Evolutionary conservation across 2,797 vertebrate species (phyloP).

Genomic region (Tokudaia muenninki): DNA sequence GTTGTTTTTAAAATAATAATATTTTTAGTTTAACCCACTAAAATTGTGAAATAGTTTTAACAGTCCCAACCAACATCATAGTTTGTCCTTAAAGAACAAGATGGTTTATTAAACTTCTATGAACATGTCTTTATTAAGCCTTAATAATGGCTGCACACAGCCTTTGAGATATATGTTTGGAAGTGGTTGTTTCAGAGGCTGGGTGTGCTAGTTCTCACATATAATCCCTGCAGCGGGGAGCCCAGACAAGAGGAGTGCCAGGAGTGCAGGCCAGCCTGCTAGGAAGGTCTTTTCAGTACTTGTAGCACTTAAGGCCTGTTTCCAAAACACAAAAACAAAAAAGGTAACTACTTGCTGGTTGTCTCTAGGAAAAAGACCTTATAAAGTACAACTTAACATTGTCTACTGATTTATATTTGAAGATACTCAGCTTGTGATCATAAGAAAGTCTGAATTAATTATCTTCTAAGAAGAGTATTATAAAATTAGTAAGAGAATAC

Average conservation of each 20-base stretch:
- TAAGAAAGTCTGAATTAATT: constrained; percentile 39
- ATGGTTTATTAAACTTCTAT: constrained; percentile 47
- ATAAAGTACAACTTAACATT: constrained; percentile 33
- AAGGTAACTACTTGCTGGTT: constrained; percentile 40
- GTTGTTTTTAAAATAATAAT: constrained; percentile 24
- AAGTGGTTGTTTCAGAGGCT: constrained; percentile 2
- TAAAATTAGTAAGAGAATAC: constrained; percentile 31
- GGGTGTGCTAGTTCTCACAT: background rate
- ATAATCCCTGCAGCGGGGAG: background rate
- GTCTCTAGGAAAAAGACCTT: constrained; percentile 47
- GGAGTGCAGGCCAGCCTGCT: background rate
- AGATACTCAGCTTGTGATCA: constrained; percentile 26
- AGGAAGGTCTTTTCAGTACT: background rate
- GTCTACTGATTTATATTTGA: constrained; percentile 30
- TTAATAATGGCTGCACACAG: background rate
- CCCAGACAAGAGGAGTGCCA: background rate
- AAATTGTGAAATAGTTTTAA: constrained; percentile 33
- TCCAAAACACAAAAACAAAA: background rate
- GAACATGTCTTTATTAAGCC: constrained; percentile 50
- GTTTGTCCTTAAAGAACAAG: constrained; percentile 52
- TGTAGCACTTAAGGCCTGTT: background rate
- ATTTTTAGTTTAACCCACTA: constrained; percentile 45
- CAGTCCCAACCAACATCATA: constrained; percentile 31
- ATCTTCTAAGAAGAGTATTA: constrained; percentile 32
- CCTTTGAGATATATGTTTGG: constrained; percentile 40